Evolutionary conservation across 2,113 vertebrate species (phyloP).

Genomic region (Scolopax mira): DNA sequence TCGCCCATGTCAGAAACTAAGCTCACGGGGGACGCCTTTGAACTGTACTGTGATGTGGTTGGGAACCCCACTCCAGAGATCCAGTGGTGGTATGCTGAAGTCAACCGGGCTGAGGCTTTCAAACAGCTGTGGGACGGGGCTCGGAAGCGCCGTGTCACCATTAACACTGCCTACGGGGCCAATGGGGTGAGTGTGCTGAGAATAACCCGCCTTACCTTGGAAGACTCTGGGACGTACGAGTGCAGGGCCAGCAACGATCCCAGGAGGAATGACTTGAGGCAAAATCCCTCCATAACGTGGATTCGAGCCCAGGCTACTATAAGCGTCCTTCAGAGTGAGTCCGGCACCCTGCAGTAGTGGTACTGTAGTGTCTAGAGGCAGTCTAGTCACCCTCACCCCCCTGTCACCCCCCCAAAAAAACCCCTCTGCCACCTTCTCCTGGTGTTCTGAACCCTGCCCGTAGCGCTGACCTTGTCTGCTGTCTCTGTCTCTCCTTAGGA

Average conservation of each 20-base stretch:
- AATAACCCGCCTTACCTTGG: slow-evolving; percentile 91
- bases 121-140: slow-evolving; percentile 98
- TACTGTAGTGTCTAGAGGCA: slow-evolving; percentile 87
- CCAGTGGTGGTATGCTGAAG: slow-evolving; percentile 99
- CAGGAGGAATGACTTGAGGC: slow-evolving; percentile 94
- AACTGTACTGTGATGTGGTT: slow-evolving; percentile 99
- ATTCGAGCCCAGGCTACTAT: slow-evolving; percentile 99
- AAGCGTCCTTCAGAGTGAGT: slow-evolving; percentile 99
- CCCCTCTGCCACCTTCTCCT: slow-evolving; percentile 38
- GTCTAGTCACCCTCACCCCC: slow-evolving; percentile 65
- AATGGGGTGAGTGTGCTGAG: slow-evolving; percentile 97
- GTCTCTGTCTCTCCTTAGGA: slow-evolving; percentile 65
- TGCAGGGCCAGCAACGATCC: slow-evolving; percentile 99
- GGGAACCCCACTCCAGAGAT: slow-evolving; percentile 98
- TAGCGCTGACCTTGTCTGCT: slow-evolving; percentile 66
- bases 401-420: neutral
- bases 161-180: slow-evolving; percentile 93
- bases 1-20: slow-evolving; percentile 99
- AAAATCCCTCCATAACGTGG: slow-evolving; percentile 98
- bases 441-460: slow-evolving; percentile 46
- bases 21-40: slow-evolving; percentile 99
- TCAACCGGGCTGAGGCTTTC: slow-evolving; percentile 98
- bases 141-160: slow-evolving; percentile 93
- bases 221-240: slow-evolving; percentile 99
- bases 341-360: slow-evolving; percentile 80